Percentiles rank a stretch among this genome's conserved stretches.
Evolutionary conservation across 2,797 vertebrate genomes (phyloP).

Genomic region (Fratercula arctica): DNA sequence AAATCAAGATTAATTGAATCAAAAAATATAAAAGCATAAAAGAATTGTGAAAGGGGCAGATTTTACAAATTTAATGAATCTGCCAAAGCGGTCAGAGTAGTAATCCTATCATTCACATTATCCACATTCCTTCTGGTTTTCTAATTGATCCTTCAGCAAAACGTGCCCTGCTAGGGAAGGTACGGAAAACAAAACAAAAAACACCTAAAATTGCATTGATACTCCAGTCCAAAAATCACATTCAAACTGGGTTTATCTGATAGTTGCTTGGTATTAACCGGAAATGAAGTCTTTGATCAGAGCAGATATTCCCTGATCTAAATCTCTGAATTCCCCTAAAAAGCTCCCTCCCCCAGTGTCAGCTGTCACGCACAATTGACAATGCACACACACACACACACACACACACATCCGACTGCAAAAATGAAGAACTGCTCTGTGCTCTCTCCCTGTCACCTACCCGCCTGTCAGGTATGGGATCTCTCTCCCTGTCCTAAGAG

Average conservation of each 20-base stretch:
- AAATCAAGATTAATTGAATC: not conserved
- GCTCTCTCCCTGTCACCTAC: not conserved
- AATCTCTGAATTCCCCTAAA: conserved; percentile 28
- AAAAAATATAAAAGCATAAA: not conserved
- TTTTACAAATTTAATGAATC: not conserved
- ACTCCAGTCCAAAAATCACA: conserved; percentile 33
- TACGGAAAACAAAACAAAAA: not conserved
- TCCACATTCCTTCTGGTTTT: conserved; percentile 34
- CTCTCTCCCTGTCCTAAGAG: not conserved
- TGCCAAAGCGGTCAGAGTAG: not conserved
- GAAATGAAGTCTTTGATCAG: conserved; percentile 54
- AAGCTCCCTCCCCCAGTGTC: not conserved
- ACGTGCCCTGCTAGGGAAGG: not conserved
- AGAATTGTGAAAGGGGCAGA: not conserved
- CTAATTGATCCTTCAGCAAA: conserved; percentile 13
- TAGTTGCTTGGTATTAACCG: not conserved
- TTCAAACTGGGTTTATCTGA: conserved; percentile 47
- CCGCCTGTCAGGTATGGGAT: not conserved
- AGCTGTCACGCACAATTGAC: conserved; percentile 44
- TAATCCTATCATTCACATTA: conserved; percentile 2
- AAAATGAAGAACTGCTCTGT: not conserved
- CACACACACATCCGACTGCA: not conserved
- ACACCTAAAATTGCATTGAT: not conserved
- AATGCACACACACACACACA: not conserved
- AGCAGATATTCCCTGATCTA: conserved; percentile 35